Conservation (phyloP, 2,888 invertebrate species). For the Athalia rosae region DNA sequence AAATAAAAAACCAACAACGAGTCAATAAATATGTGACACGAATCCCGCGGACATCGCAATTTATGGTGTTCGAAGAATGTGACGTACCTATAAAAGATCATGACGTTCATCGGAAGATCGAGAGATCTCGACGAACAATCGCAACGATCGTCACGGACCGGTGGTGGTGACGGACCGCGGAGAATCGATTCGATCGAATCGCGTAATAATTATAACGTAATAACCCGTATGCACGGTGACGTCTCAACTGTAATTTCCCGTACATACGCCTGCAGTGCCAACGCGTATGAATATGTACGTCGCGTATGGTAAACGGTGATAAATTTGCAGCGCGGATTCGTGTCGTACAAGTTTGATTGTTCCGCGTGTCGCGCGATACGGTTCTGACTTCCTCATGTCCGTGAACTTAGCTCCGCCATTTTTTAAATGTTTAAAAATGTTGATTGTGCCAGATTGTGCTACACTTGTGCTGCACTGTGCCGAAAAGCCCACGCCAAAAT, state of each 20-base stretch:
- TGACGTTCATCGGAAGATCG: neutral
- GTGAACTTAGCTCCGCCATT: slow-evolving; percentile 17
- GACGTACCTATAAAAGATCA: slow-evolving; percentile 32
- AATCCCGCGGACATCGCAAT: slow-evolving; percentile 8
- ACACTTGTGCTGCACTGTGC: slow-evolving; percentile 10
- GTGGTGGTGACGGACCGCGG: no score
- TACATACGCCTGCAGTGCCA: no score
- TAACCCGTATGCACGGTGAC: no score
- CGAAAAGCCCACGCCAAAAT: neutral
- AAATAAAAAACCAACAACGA: no score
- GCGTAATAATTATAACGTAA: no score
- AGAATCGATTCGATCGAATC: no score
- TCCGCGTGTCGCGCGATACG: slow-evolving; percentile 21
- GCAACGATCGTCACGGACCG: neutral
- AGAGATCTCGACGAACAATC: neutral
- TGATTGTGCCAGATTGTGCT: slow-evolving; percentile 26
- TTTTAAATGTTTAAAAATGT: slow-evolving; percentile 13
- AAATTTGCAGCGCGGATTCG: no score
- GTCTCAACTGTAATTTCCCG: no score
- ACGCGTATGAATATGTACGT: no score
- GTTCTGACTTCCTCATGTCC: slow-evolving; percentile 29
- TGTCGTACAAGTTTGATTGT: slow-evolving; percentile 9
- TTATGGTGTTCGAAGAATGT: slow-evolving; percentile 22
- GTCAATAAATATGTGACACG: no score
- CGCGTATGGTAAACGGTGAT: no score